Conservation (phyloP, 2,888 invertebrate species). For the Halocaridina rubra region DNA sequence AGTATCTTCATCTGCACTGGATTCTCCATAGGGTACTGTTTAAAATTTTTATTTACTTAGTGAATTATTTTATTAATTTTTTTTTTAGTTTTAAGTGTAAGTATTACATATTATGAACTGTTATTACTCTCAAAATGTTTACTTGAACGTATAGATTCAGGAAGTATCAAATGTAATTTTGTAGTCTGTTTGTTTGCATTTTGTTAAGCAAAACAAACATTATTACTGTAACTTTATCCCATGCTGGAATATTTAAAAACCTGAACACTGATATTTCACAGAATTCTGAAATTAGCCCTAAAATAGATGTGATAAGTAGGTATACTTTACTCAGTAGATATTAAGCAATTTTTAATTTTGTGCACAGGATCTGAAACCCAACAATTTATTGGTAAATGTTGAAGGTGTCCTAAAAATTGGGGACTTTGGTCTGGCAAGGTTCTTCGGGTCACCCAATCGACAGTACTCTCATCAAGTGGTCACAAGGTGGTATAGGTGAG, state of each 20-base stretch:
- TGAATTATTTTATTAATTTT: neutral
- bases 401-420: constrained; percentile 95
- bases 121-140: no score
- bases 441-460: constrained; percentile 95
- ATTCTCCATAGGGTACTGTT: constrained; percentile 78
- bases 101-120: neutral
- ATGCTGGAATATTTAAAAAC: no score
- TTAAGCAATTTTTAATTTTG: no score
- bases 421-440: constrained; percentile 98
- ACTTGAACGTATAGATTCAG: neutral
- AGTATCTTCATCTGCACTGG: constrained; percentile 95
- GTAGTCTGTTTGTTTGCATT: constrained; percentile 44
- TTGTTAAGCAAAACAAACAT: no score
- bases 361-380: constrained; percentile 92
- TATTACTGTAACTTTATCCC: no score
- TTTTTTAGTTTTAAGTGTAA: neutral
- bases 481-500: constrained; percentile 89
- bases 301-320: no score
- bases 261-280: no score
- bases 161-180: constrained; percentile 66
- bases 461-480: constrained; percentile 97
- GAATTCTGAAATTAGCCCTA: no score
- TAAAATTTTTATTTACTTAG: neutral
- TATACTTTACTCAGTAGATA: no score
- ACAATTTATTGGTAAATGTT: constrained; percentile 94